These are phyloP conservation scores for Diuraphis noxia DNA, from an alignment of 1,140 invertebrate genomes.

Conservation along the genomic window DNA sequence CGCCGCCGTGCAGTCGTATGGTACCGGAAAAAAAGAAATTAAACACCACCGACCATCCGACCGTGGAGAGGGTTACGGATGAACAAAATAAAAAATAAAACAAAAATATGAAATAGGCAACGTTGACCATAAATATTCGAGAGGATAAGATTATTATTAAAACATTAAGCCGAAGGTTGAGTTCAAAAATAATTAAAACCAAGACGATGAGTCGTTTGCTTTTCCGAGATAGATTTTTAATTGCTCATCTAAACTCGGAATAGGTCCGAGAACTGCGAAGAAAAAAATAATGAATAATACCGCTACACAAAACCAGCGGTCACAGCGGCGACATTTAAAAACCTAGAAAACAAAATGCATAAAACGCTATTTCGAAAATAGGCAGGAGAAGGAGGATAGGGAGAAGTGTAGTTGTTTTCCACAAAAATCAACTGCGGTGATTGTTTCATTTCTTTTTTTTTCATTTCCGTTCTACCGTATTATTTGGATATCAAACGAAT, in stretches of 20 bases:
- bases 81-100: background rate
- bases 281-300: background rate
- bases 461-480: background rate
- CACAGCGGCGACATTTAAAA: background rate
- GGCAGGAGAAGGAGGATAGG: too few species aligned
- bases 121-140: slow-evolving; percentile 15
- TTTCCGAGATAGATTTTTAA: background rate
- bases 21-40: slow-evolving; percentile 21
- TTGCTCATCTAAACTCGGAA: slow-evolving; percentile 18
- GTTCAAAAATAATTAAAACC: slow-evolving; percentile 37
- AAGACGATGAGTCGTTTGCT: background rate
- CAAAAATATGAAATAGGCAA: background rate
- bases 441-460: background rate
- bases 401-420: background rate
- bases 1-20: background rate
- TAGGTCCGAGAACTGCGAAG: background rate
- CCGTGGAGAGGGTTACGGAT: background rate
- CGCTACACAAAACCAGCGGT: background rate
- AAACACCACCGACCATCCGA: slow-evolving; percentile 1
- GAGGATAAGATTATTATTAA: slow-evolving; percentile 47
- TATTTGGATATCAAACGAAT: background rate
- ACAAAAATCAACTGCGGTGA: background rate
- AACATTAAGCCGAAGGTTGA: slow-evolving; percentile 29
- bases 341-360: background rate
- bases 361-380: background rate